Conservation (phyloP, 2,888 invertebrate species). For the Opisthograptis luteolata region DNA sequence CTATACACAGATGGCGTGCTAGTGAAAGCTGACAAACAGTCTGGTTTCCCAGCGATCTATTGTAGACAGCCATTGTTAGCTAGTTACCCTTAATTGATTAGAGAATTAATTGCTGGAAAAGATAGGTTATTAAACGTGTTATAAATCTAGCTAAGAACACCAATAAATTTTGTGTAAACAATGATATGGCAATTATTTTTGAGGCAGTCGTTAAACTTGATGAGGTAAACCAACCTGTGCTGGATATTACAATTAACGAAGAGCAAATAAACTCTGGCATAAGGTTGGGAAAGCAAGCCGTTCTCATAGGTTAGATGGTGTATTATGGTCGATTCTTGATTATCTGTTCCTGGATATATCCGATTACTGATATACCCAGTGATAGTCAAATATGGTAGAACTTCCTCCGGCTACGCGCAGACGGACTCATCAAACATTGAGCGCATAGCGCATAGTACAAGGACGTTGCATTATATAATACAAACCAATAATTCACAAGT, state of each 20-base stretch:
- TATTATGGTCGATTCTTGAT: no score
- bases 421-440: no score
- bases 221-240: background rate
- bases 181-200: constrained; percentile 9
- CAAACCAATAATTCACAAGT: no score
- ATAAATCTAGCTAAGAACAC: constrained; percentile 4
- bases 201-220: background rate
- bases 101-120: constrained; percentile 16
- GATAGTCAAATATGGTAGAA: no score
- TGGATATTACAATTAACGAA: background rate
- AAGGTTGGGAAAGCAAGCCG: no score
- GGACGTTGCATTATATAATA: no score
- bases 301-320: no score
- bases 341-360: no score
- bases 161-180: constrained; percentile 17
- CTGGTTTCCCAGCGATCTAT: constrained; percentile 21
- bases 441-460: no score
- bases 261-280: no score
- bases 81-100: constrained; percentile 23
- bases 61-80: constrained; percentile 5
- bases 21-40: constrained; percentile 32
- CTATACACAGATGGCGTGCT: constrained; percentile 24
- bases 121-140: constrained; percentile 3
- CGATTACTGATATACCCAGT: no score
- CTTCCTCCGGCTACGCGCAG: no score